These are phyloP conservation scores for Rhinolophus ferrumequinum DNA, from an alignment of 2,113 vertebrate species.

Conservation along the genomic window DNA sequence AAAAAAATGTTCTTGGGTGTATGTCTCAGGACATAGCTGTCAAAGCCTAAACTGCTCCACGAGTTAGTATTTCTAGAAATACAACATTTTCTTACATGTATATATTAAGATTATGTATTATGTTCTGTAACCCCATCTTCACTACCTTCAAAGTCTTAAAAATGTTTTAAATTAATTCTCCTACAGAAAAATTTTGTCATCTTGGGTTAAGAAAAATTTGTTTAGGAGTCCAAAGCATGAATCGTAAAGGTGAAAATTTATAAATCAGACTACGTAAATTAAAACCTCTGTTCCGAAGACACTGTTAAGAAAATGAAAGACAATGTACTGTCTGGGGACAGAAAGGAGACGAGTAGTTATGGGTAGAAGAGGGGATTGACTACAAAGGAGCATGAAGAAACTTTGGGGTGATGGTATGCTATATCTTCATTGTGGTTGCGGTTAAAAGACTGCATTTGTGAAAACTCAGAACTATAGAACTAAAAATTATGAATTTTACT, in stretches of 20 bases:
- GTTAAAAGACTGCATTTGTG: background rate
- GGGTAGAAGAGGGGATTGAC: background rate
- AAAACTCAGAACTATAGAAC: background rate
- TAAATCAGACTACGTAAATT: constrained; percentile 17
- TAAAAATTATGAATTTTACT: constrained; percentile 47
- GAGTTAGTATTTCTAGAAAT: constrained; percentile 37
- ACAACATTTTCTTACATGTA: background rate
- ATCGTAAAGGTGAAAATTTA: constrained; percentile 23
- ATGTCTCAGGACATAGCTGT: background rate
- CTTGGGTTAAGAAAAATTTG: constrained; percentile 19
- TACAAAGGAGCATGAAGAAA: background rate
- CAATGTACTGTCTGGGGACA: background rate
- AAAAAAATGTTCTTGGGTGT: constrained; percentile 21
- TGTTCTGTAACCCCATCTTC: background rate
- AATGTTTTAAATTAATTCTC: constrained; percentile 42
- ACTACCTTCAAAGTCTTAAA: background rate
- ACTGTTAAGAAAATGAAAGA: constrained; percentile 24
- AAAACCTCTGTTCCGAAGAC: constrained; percentile 29
- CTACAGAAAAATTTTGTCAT: constrained; percentile 1
- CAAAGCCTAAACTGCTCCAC: background rate
- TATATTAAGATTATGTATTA: background rate
- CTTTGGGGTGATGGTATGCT: background rate
- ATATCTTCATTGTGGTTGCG: background rate
- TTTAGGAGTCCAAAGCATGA: background rate
- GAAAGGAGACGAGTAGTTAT: background rate